These are phyloP conservation scores for Paramuricea clavata DNA, from an alignment of 92 coral and sea anemone genomes.

Conservation along the genomic window DNA sequence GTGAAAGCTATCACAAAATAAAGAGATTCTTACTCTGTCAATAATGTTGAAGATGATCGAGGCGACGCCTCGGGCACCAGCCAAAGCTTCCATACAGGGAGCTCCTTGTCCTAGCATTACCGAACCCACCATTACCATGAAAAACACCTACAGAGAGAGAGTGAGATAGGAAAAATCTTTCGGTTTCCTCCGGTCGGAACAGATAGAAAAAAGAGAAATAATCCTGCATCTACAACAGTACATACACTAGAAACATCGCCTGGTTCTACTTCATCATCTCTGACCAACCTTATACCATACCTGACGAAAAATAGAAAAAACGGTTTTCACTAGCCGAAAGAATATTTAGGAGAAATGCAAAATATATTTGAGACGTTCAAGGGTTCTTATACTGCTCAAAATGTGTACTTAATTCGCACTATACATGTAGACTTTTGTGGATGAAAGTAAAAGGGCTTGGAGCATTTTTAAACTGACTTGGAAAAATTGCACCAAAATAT, in stretches of 20 bases:
- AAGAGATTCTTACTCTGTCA: conserved; percentile 37
- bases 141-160: conserved; percentile 15
- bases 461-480: too few relatives aligned
- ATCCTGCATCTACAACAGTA: background rate
- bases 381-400: too few relatives aligned
- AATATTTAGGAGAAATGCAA: too few relatives aligned
- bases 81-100: conserved; percentile 30
- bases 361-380: too few relatives aligned
- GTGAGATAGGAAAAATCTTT: too few relatives aligned
- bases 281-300: conserved; percentile 2
- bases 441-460: too few relatives aligned
- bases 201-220: background rate
- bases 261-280: conserved; percentile 14
- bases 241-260: conserved; percentile 22
- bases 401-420: too few relatives aligned
- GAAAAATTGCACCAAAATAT: too few relatives aligned
- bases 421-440: too few relatives aligned
- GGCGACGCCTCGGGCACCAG: conserved; percentile 5
- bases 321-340: background rate
- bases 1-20: too few relatives aligned
- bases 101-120: conserved; percentile 7
- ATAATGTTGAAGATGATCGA: conserved; percentile 5
- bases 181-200: too few relatives aligned
- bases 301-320: background rate
- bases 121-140: conserved; percentile 32